A percentile compares a stretch with the other conserved stretches of the same genome.
Evolutionary conservation across 2,888 invertebrate species (phyloP).

Genomic region (Slavum lentiscoides): DNA sequence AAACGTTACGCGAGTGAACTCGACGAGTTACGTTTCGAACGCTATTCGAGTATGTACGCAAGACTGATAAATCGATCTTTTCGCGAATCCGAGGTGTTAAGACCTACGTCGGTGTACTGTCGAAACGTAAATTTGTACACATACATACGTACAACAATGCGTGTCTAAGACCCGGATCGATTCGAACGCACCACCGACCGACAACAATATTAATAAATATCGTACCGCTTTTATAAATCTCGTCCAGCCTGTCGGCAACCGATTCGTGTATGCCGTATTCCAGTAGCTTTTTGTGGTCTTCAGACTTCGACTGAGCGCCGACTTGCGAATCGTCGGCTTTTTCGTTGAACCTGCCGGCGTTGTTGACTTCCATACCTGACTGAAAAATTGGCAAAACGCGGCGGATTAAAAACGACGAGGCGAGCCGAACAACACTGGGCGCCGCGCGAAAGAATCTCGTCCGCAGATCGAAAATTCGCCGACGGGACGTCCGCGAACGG

Average conservation of each 20-base stretch:
- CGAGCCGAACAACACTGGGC: too few relatives aligned
- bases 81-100: not conserved
- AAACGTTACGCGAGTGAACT: too few relatives aligned
- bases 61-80: too few relatives aligned
- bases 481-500: too few relatives aligned
- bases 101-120: not conserved
- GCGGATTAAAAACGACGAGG: not conserved
- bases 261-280: constrained; percentile 95
- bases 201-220: not conserved
- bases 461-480: too few relatives aligned
- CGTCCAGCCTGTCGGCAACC: constrained; percentile 92
- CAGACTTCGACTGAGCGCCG: constrained; percentile 72
- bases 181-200: too few relatives aligned
- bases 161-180: too few relatives aligned
- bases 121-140: not conserved
- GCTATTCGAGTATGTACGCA: too few relatives aligned
- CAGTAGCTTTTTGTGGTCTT: constrained; percentile 91
- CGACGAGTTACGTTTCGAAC: too few relatives aligned
- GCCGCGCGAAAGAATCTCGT: too few relatives aligned
- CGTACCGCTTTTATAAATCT: constrained; percentile 91
- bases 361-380: constrained; percentile 47
- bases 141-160: too few relatives aligned
- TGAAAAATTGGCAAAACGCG: constrained; percentile 5
- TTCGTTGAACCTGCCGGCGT: constrained; percentile 59
- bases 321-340: constrained; percentile 67